Conservation (phyloP, 2,113 vertebrate genomes). For the Calyptomena viridis region DNA sequence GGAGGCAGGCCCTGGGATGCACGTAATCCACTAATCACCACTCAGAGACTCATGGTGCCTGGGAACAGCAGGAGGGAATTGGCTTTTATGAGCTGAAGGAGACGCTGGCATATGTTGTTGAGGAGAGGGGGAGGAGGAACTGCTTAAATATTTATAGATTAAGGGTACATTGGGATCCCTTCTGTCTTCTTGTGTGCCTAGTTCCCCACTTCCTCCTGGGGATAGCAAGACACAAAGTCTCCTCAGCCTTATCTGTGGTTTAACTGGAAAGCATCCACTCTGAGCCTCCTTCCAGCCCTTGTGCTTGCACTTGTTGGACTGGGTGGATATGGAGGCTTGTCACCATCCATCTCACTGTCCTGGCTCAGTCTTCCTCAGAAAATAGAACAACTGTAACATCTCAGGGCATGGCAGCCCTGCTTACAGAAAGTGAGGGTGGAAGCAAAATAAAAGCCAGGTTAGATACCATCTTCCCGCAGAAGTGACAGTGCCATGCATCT, state of each 20-base stretch:
- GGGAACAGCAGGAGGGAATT: constrained; percentile 59
- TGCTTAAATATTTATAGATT: constrained; percentile 71
- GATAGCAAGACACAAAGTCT: not conserved
- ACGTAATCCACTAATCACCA: constrained; percentile 77
- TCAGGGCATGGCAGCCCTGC: not conserved
- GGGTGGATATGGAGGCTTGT: not conserved
- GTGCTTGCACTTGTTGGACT: not conserved
- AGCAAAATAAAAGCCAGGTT: not conserved
- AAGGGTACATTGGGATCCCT: constrained; percentile 21
- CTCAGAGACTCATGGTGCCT: constrained; percentile 56
- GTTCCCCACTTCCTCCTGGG: not conserved
- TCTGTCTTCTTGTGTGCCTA: constrained; percentile 8
- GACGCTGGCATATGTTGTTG: constrained; percentile 57
- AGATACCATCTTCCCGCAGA: not conserved
- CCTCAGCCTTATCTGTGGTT: not conserved
- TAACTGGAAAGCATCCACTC: not conserved
- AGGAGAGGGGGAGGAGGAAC: constrained; percentile 22
- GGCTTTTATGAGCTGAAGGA: constrained; percentile 65
- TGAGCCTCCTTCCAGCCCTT: not conserved
- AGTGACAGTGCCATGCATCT: not conserved
- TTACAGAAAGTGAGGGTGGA: not conserved
- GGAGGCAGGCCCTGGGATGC: constrained; percentile 70
- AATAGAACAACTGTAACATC: not conserved
- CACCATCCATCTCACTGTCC: accelerated
- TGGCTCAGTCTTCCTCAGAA: not conserved